Percentiles rank a stretch among this genome's conserved stretches.
These are phyloP conservation scores for Ectropis grisescens DNA, from an alignment of 1,140 invertebrate genomes.

Conservation along the genomic window DNA sequence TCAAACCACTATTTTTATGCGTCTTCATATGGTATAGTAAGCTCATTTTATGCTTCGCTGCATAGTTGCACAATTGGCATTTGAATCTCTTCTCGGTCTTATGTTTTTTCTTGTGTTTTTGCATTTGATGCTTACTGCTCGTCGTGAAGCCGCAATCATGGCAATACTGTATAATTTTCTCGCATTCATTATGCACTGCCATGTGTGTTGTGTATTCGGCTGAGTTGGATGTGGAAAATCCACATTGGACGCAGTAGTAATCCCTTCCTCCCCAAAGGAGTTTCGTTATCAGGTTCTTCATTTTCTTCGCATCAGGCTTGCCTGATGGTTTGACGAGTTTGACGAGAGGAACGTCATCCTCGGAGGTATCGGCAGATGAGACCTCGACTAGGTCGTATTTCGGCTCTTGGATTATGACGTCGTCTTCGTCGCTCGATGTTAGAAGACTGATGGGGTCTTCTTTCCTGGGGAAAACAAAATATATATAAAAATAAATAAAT, in stretches of 20 bases:
- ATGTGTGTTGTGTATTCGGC: slow-evolving; percentile 14
- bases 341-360: slow-evolving; percentile 42
- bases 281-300: slow-evolving; percentile 9
- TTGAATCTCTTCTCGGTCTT: slow-evolving; percentile 27
- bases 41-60: slow-evolving; percentile 39
- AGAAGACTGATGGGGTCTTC: slow-evolving; percentile 43
- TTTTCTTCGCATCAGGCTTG: slow-evolving; percentile 2
- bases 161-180: slow-evolving; percentile 32
- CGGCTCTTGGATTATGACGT: slow-evolving; percentile 50
- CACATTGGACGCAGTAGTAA: slow-evolving; percentile 34
- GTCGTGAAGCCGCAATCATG: slow-evolving; percentile 34
- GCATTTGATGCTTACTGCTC: slow-evolving; percentile 25
- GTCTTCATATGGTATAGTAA: slow-evolving; percentile 39
- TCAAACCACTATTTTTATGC: too few relatives aligned
- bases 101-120: slow-evolving; percentile 32
- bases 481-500: too few relatives aligned
- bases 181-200: slow-evolving; percentile 10
- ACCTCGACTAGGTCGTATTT: slow-evolving; percentile 50
- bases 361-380: slow-evolving; percentile 45
- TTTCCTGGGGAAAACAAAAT: too few relatives aligned
- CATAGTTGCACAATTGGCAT: slow-evolving; percentile 39
- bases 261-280: slow-evolving; percentile 25
- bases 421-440: slow-evolving; percentile 54
- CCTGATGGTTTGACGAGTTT: slow-evolving; percentile 20
- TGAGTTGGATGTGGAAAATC: slow-evolving; percentile 7